phyloP scores from a whole-genome alignment of 64 coral and sea anemone species.

The Cladopsammia gracilis region DNA sequence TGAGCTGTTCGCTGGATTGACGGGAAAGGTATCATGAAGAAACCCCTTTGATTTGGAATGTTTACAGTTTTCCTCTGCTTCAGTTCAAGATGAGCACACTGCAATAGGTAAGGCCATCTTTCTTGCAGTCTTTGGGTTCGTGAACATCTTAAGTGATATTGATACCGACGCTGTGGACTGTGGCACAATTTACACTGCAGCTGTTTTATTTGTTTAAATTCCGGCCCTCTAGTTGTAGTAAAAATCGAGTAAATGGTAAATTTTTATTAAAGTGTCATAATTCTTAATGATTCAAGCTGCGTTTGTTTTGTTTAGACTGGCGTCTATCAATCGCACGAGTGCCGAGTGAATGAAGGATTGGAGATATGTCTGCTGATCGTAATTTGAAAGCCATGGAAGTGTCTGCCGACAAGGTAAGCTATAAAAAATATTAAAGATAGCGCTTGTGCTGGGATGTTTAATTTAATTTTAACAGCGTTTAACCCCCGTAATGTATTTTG shows the following conservation, averaged over 20 bases:
- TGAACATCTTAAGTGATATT: neutral
- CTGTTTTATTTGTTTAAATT: constrained; percentile 25
- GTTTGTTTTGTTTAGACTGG: neutral
- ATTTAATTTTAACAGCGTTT: neutral
- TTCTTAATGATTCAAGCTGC: neutral
- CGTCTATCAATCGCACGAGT: neutral
- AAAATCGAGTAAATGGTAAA: neutral
- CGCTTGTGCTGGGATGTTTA: neutral
- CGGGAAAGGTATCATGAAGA: neutral
- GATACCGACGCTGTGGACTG: neutral
- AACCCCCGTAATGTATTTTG: no score
- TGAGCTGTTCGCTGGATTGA: neutral
- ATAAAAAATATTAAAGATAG: neutral
- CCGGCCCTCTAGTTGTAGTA: neutral
- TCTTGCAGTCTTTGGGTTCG: neutral
- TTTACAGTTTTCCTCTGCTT: neutral
- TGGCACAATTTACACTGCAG: neutral
- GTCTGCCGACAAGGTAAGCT: constrained; percentile 1
- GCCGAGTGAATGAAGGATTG: neutral
- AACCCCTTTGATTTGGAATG: neutral
- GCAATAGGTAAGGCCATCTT: neutral
- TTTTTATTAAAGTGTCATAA: neutral
- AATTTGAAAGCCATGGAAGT: constrained; percentile 24
- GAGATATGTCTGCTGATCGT: neutral
- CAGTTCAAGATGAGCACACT: neutral